Base-by-base conservation (phyloP, 2,888 invertebrate species). In the Caenorhabditis panamensis region DNA sequence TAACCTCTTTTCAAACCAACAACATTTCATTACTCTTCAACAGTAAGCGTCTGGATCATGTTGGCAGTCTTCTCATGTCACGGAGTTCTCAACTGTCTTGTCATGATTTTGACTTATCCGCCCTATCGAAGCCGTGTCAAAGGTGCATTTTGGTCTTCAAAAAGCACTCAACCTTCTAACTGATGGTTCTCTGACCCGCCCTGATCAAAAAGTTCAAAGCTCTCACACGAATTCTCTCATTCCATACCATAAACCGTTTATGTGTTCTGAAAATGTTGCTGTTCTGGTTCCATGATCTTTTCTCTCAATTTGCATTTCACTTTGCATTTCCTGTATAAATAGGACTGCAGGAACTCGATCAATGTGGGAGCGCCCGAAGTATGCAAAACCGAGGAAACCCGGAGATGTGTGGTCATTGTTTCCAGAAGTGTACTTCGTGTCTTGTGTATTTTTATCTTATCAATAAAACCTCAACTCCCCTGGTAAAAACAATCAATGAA, bases 61-160 rank as follows among this genome's bases (percentile, higher is more conserved):
- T 20, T 72, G 0, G 63, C 63, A 0, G 37, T 72, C 8, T 49
- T 54, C 8, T 72, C 72, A 0, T 58, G 63, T 4, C 72, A 72
- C 36, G 72, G 72, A 0, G 54, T 47, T 5, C 49, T 72, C 31
- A 72, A 72, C 37, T 63, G 72, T 49, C 18, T 72, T 24, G 72
- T 72, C n/a, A 72, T 72, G 72, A 63, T 63, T 47, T 9, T 72
- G 36, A 72, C 72, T 4, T 72, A 63, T 13, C 63, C 63, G 20
- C 72, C 72, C 2, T 72, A 72, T 72, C 56, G 72, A 6, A 47
- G 3, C 20, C 47, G 31, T n/a, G 31, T 71, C 24, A 56, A 28
- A 16, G 11, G 53, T 53, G 53, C 24, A 20, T 41, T 41, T 41
- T 41, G 5, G 41, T 5, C 16, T 16, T 9, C 41, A 41, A 41